These are phyloP conservation scores for Amblyopsis hoosieri DNA, from an alignment of 2,797 vertebrate species.

Conservation along the genomic window DNA sequence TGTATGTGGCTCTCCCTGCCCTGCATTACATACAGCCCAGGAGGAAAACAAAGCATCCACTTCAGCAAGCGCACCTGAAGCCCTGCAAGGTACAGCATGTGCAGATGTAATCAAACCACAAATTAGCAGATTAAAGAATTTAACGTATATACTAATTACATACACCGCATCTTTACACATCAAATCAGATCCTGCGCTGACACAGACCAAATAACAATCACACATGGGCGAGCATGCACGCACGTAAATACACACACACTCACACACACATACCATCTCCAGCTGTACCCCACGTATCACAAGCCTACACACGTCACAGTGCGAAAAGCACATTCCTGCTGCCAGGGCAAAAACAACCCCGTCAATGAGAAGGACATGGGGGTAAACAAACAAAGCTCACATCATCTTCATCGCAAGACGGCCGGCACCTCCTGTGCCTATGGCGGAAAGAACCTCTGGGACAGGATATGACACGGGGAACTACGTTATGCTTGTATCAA, in stretches of 20 bases:
- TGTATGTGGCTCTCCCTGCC: conserved; percentile 59
- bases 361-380: conserved; percentile 49
- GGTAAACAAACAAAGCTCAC: conserved; percentile 50
- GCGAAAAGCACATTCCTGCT: conserved; percentile 55
- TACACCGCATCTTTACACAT: conserved; percentile 46
- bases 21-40: conserved; percentile 53
- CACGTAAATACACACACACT: conserved; percentile 13
- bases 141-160: conserved; percentile 32
- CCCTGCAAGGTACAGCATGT: conserved; percentile 38
- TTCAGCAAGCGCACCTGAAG: conserved; percentile 62
- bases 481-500: conserved; percentile 49
- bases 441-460: conserved; percentile 46
- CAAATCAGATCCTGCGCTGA: conserved; percentile 5
- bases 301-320: conserved; percentile 54
- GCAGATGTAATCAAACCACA: conserved; percentile 52
- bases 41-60: conserved; percentile 41
- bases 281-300: conserved; percentile 51
- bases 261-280: conserved; percentile 17
- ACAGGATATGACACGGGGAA: conserved; percentile 58
- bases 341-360: conserved; percentile 44
- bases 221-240: conserved; percentile 51
- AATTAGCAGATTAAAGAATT: conserved; percentile 49
- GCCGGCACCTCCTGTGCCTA: conserved; percentile 31
- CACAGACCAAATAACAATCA: conserved; percentile 26
- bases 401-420: conserved; percentile 43